Evolutionary conservation across 2,888 invertebrate species (phyloP).

Genomic region (Stictocephala bisonia): DNA sequence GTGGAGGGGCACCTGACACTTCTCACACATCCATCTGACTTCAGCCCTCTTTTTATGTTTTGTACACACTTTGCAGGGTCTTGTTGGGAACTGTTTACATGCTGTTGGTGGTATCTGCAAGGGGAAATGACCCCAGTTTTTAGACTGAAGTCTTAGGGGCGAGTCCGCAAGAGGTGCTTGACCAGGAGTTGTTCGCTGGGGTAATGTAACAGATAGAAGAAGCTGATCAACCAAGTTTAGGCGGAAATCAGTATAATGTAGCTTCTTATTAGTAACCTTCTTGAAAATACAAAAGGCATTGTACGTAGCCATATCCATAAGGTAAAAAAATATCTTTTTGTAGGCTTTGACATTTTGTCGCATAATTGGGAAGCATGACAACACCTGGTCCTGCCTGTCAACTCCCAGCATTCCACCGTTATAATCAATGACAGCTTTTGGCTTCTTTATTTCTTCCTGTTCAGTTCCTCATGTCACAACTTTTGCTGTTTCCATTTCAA

Average conservation of each 20-base stretch:
- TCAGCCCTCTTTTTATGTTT: slow-evolving; percentile 27
- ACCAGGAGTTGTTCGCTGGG: slow-evolving; percentile 6
- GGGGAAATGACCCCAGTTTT: slow-evolving; percentile 34
- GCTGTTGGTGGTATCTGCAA: slow-evolving; percentile 20
- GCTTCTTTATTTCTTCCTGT: slow-evolving; percentile 21
- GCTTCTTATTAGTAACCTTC: slow-evolving; percentile 1
- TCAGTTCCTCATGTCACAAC: not conserved
- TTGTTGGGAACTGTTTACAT: slow-evolving; percentile 24
- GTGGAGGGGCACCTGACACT: slow-evolving; percentile 9
- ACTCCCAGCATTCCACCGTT: slow-evolving; percentile 31
- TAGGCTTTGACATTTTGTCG: slow-evolving; percentile 23
- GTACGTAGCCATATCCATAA: slow-evolving; percentile 1
- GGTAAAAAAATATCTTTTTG: slow-evolving; percentile 19
- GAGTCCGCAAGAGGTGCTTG: slow-evolving; percentile 23
- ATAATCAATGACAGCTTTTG: slow-evolving; percentile 30
- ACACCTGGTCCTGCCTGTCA: slow-evolving; percentile 27
- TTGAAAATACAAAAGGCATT: slow-evolving; percentile 29
- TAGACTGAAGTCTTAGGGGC: slow-evolving; percentile 22
- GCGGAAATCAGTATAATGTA: slow-evolving; percentile 2
- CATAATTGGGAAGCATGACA: slow-evolving; percentile 33
- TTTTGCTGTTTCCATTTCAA: slow-evolving; percentile 29
- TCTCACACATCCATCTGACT: slow-evolving; percentile 22
- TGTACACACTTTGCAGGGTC: slow-evolving; percentile 33
- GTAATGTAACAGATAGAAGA: slow-evolving; percentile 1
- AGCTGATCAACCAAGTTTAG: slow-evolving; percentile 22